Evolutionary conservation across 2,888 invertebrate genomes (phyloP).

Genomic region (Drosophila anceps): DNA sequence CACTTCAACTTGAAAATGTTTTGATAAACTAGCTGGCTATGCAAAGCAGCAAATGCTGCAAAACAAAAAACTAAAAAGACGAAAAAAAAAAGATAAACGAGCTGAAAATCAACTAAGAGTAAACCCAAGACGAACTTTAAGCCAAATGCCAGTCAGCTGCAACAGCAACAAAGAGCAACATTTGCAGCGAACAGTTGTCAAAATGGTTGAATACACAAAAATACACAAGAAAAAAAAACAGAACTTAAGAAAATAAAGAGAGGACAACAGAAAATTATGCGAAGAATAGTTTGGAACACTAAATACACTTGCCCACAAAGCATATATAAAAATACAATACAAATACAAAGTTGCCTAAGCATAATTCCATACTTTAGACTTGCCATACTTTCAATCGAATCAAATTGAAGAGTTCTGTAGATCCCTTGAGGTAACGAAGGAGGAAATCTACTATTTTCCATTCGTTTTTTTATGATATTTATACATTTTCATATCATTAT

Average conservation of each 20-base stretch:
- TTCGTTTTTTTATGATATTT: too few relatives aligned
- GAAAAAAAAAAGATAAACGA: neutral
- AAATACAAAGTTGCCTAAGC: too few relatives aligned
- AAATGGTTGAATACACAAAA: slow-evolving; percentile 36
- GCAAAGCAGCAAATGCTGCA: slow-evolving; percentile 54
- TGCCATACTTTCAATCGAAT: too few relatives aligned
- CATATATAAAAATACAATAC: too few relatives aligned
- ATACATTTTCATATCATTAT: too few relatives aligned
- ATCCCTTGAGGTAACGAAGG: too few relatives aligned
- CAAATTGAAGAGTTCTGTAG: too few relatives aligned
- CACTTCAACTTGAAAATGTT: slow-evolving; percentile 79
- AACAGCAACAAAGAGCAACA: slow-evolving; percentile 46
- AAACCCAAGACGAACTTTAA: slow-evolving; percentile 62
- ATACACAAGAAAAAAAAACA: slow-evolving; percentile 2
- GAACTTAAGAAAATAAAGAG: neutral
- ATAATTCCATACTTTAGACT: too few relatives aligned
- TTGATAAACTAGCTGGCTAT: slow-evolving; percentile 75
- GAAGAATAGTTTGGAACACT: neutral
- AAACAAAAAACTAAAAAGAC: slow-evolving; percentile 3
- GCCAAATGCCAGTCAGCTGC: slow-evolving; percentile 66
- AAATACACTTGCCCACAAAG: slow-evolving; percentile 9
- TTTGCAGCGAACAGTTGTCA: slow-evolving; percentile 62
- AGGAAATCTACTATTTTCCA: too few relatives aligned
- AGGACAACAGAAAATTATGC: neutral
- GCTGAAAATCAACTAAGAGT: slow-evolving; percentile 23